Base-by-base conservation (phyloP, 2,888 invertebrate species). In the Myathropa florea region DNA sequence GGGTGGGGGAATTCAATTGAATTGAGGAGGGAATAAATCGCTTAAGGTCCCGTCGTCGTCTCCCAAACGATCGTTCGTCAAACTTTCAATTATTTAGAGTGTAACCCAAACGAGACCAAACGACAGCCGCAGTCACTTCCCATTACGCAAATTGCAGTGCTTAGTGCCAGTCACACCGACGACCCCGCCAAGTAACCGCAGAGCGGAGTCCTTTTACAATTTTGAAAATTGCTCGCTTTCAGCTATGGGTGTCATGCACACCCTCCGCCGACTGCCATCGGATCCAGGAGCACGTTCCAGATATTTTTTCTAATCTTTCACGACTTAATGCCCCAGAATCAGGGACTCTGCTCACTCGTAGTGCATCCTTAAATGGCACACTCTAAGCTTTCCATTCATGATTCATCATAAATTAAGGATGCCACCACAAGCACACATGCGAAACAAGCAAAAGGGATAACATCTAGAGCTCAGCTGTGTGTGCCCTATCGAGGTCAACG, bases 1-100 rank as follows among this genome's bases (percentile, higher is more conserved):
- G 14, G 12, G 28, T 61, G 9, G 12, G 24, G 59, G 36, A 39
- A 60, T 60, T 61, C n/a, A 18, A 61, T 28, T 24, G 64, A 57
- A 39, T 65, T 59, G 14, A 12, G 59, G 28, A 18, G 30, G 26
- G 30, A 46, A 53, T 53, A 46, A 26, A 12, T 21, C 18, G 21
- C 57, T 18, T 30, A n/a, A n/a, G n/a, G n/a, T 4, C 23, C 3
- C 23, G 3, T n/a, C 1, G 21, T 10, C 30, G 26, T 36, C 63
- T 63, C 39, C 9, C 18, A 26, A 28, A 1, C 4, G 21, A 14
- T 61, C 39, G 26, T 60, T 67, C 59, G 18, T 60, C 60, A 46
- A 67, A 23, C n/a, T n/a, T 77, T 63, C 61, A 79, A 79, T 79
- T 79, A 79, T 33, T 79, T 79, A 79, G 71, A 65, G 53, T 65